phyloP scores from a whole-genome alignment of 64 coral and sea anemone genomes.

The Orbicella faveolata region DNA sequence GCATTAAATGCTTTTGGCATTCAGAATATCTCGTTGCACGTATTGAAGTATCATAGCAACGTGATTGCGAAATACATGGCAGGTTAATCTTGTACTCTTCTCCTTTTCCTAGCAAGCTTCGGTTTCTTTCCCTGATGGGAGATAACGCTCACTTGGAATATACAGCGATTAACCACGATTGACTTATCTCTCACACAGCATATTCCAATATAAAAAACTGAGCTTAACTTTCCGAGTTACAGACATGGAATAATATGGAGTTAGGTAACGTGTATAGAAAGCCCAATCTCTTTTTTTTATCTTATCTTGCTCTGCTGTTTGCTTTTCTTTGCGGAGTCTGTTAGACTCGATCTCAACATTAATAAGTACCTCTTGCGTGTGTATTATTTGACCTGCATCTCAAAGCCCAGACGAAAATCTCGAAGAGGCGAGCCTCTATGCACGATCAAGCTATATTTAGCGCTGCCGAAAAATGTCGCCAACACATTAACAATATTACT shows the following conservation, averaged over 20 bases:
- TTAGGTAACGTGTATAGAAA: not conserved
- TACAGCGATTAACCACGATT: not conserved
- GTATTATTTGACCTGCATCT: conserved; percentile 9
- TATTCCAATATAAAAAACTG: conserved; percentile 28
- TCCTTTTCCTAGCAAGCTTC: not conserved
- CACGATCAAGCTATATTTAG: conserved; percentile 20
- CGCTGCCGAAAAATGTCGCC: not conserved
- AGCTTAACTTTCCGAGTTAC: not conserved
- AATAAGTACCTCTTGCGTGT: not conserved
- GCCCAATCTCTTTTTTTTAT: conserved; percentile 20
- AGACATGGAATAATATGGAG: not conserved
- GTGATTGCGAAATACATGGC: not conserved
- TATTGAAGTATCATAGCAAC: no score
- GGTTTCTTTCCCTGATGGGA: not conserved
- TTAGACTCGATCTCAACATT: conserved; percentile 33
- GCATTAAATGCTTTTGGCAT: no score
- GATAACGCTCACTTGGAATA: conserved; percentile 3
- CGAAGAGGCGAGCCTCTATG: not conserved
- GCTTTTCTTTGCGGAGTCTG: conserved; percentile 37
- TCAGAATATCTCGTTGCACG: no score
- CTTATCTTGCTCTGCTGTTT: conserved; percentile 44
- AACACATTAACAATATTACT: not conserved
- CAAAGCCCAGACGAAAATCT: conserved; percentile 8
- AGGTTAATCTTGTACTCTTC: not conserved
- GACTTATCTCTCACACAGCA: not conserved